Evolutionary conservation across 2,888 invertebrate species (phyloP).

Genomic region (Lamellibrachia columna): DNA sequence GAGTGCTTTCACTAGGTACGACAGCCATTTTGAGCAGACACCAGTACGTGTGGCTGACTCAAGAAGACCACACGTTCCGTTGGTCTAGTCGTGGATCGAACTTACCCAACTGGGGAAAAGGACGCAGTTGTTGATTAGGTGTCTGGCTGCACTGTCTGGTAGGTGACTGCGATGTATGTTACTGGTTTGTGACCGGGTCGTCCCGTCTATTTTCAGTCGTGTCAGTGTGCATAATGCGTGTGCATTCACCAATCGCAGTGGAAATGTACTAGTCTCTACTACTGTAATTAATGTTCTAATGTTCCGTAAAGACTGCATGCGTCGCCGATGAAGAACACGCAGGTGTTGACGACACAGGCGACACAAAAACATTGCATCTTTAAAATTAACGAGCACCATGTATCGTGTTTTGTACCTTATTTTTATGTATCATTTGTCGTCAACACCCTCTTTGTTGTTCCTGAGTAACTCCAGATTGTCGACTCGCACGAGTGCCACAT

Average conservation of each 20-base stretch:
- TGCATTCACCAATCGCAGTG: neutral
- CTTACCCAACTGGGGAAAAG: neutral
- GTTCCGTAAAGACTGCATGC: no score
- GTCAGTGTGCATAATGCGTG: neutral
- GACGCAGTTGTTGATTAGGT: neutral
- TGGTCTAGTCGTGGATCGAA: neutral
- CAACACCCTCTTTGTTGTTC: neutral
- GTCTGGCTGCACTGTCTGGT: neutral
- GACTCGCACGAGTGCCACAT: neutral
- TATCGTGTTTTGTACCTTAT: neutral
- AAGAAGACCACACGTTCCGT: neutral
- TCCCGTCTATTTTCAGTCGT: neutral
- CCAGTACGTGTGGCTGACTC: neutral
- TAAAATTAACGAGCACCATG: neutral
- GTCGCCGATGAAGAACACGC: no score
- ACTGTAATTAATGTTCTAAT: no score
- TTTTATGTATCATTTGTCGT: neutral
- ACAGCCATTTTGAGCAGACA: conserved; percentile 5
- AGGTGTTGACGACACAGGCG: neutral
- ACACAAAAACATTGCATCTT: neutral
- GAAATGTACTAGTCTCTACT: no score
- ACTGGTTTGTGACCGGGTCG: neutral
- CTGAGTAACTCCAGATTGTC: neutral
- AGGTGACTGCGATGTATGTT: neutral
- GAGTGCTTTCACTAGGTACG: neutral